A percentile compares a stretch with the other conserved stretches of the same genome.
phyloP scores from a whole-genome alignment of 2,888 invertebrate genomes.

The Bhutanitis thaidina region DNA sequence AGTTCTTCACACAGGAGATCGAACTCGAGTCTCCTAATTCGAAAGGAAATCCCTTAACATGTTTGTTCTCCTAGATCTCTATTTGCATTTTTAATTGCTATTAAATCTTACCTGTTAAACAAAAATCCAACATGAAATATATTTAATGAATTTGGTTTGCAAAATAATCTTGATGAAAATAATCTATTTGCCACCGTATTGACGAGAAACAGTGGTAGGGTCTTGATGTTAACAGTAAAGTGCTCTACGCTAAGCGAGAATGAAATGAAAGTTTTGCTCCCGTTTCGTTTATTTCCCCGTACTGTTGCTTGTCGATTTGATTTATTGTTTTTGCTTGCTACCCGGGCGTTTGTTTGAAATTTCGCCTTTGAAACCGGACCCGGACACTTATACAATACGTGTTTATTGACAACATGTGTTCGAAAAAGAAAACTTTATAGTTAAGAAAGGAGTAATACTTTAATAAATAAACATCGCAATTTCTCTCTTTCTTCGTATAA shows the following conservation, averaged over 20 bases:
- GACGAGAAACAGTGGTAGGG: slow-evolving; percentile 38
- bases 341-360: slow-evolving; percentile 45
- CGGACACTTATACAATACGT: slow-evolving; percentile 27
- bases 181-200: no score
- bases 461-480: neutral
- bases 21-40: no score
- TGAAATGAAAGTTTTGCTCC: slow-evolving; percentile 68
- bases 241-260: slow-evolving; percentile 55
- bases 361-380: slow-evolving; percentile 50
- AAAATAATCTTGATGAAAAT: no score
- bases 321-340: slow-evolving; percentile 54
- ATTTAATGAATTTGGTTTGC: no score
- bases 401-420: slow-evolving; percentile 6
- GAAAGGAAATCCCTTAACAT: no score
- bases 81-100: no score
- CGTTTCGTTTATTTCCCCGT: slow-evolving; percentile 58
- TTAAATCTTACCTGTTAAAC: no score
- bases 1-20: no score
- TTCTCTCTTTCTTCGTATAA: no score
- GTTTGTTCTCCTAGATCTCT: no score
- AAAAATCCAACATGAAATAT: no score
- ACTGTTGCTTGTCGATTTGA: slow-evolving; percentile 57
- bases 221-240: slow-evolving; percentile 46
- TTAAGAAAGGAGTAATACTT: neutral
- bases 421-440: neutral